phyloP scores from a whole-genome alignment of 2,113 vertebrate species.

The Nematolebias whitei region DNA sequence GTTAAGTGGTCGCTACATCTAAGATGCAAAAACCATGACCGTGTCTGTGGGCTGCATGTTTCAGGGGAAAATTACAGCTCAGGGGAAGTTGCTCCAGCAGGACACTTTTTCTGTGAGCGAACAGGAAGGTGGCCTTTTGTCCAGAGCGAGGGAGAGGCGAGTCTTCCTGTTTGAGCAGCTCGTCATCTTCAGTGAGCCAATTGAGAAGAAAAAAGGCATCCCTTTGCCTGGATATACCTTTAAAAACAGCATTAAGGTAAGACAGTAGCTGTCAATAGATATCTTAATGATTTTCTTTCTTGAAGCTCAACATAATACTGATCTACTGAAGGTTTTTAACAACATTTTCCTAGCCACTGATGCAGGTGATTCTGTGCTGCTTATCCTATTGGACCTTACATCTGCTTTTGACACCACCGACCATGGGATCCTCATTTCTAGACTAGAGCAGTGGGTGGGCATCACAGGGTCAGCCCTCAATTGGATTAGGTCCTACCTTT shows the following conservation, averaged over 20 bases:
- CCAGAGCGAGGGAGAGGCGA: conserved; percentile 83
- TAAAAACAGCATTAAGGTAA: conserved; percentile 91
- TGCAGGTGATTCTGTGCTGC: too few species aligned
- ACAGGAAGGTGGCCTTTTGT: conserved; percentile 80
- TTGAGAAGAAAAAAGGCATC: conserved; percentile 87
- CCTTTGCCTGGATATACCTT: conserved; percentile 85
- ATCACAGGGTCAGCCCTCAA: too few species aligned
- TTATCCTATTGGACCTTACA: too few species aligned
- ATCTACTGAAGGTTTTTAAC: too few species aligned
- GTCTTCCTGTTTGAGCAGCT: conserved; percentile 93
- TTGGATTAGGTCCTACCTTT: too few species aligned
- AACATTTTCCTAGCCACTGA: too few species aligned
- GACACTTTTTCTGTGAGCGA: conserved; percentile 88
- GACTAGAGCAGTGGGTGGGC: too few species aligned
- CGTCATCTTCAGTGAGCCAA: conserved; percentile 88
- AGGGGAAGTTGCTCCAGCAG: conserved; percentile 91
- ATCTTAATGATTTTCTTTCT: too few species aligned
- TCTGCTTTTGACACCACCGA: too few species aligned
- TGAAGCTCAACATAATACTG: too few species aligned
- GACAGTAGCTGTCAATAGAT: neutral
- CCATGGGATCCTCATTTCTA: too few species aligned
- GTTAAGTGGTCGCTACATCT: neutral
- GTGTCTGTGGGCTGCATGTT: conserved; percentile 8
- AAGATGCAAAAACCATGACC: neutral
- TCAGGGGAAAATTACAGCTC: conserved; percentile 89